These are phyloP conservation scores for Cochlearius cochlearius DNA, from an alignment of 2,113 vertebrate species.

Conservation along the genomic window DNA sequence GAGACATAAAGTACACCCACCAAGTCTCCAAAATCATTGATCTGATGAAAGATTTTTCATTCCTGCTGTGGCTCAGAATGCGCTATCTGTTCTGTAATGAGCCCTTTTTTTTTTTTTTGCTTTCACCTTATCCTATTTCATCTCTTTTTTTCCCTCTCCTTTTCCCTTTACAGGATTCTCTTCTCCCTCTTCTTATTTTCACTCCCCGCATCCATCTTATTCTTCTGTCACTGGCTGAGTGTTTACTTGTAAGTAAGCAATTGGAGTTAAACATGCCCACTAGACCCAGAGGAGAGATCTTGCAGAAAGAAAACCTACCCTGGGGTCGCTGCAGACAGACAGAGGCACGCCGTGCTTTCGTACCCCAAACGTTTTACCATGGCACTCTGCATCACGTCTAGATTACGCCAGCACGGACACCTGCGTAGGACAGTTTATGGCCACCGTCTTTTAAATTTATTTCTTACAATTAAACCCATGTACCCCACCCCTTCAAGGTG, in stretches of 20 bases:
- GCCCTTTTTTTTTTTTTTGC: background rate
- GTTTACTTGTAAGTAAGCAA: background rate
- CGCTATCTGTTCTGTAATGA: background rate
- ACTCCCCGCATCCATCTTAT: background rate
- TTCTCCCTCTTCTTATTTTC: background rate
- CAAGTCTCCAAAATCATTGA: background rate
- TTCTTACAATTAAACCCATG: background rate
- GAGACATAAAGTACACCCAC: background rate
- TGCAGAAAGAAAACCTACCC: background rate
- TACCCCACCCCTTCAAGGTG: background rate
- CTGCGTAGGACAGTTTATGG: background rate
- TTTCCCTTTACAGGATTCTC: background rate
- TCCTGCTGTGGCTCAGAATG: conserved; percentile 6
- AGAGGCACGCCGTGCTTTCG: background rate
- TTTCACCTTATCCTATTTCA: conserved; percentile 33
- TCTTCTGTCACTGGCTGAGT: background rate
- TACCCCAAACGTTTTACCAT: background rate
- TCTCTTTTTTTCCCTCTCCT: background rate
- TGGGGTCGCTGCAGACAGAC: background rate
- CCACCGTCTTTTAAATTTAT: background rate
- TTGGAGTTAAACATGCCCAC: background rate
- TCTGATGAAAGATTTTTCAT: conserved; percentile 20
- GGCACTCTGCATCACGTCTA: background rate
- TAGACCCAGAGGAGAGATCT: background rate
- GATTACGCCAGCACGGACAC: background rate